Evolutionary conservation across 2,113 vertebrate genomes (phyloP).

Genomic region (Gnathonemus longibarbis): DNA sequence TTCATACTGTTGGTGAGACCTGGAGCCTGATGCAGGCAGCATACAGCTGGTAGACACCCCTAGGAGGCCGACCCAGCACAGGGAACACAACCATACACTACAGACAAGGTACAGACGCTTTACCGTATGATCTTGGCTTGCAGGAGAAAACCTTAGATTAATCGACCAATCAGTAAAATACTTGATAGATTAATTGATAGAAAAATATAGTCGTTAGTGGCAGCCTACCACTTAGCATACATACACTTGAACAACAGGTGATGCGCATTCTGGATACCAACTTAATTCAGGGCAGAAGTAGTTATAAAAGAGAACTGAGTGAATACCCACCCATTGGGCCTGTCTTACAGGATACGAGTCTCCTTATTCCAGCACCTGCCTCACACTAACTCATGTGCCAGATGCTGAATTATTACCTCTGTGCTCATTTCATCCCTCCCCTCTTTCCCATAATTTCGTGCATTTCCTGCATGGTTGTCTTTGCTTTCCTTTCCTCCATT

Average conservation of each 20-base stretch:
- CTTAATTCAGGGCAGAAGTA: neutral
- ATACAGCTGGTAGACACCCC: neutral
- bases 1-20: neutral
- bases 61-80: neutral
- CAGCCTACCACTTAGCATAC: neutral
- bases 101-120: neutral
- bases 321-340: neutral
- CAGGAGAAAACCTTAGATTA: neutral
- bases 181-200: too few species aligned
- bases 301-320: neutral
- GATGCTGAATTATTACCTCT: neutral
- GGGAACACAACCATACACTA: neutral
- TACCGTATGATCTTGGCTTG: neutral
- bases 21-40: neutral
- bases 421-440: neutral
- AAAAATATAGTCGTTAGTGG: too few species aligned
- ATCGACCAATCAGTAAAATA: too few species aligned
- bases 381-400: neutral
- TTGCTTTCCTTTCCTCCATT: neutral
- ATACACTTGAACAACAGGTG: neutral
- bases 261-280: neutral
- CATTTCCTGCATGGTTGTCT: neutral
- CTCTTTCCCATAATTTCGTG: neutral
- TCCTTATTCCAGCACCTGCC: neutral
- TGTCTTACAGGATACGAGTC: neutral